Evolutionary conservation across 2,797 vertebrate species (phyloP).

Genomic region (Cuniculus paca): DNA sequence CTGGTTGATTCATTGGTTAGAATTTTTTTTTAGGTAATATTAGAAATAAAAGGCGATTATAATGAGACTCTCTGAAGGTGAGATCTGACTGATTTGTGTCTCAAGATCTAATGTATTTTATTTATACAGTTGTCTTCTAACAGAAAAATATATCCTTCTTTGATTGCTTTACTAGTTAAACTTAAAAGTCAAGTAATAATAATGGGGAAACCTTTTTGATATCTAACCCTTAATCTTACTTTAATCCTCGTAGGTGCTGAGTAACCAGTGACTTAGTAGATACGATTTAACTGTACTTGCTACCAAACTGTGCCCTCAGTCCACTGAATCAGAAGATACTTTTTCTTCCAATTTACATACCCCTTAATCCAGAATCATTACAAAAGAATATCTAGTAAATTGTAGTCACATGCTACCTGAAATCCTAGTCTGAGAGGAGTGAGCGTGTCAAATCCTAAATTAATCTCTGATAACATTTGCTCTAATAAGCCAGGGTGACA

Average conservation of each 20-base stretch:
- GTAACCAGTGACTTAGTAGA: slow-evolving; percentile 1
- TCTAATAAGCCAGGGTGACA: neutral
- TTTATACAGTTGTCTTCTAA: slow-evolving; percentile 48
- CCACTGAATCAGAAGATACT: slow-evolving; percentile 13
- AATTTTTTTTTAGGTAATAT: neutral
- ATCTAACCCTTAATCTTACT: slow-evolving; percentile 8
- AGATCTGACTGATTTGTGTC: neutral
- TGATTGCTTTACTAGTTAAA: slow-evolving; percentile 47
- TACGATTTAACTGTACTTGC: neutral
- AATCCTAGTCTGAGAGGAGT: slow-evolving; percentile 53
- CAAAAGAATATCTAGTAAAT: slow-evolving; percentile 42
- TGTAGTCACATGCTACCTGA: neutral
- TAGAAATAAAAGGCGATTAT: slow-evolving; percentile 40
- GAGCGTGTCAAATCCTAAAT: slow-evolving; percentile 16
- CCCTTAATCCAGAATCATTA: neutral
- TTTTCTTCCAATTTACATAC: slow-evolving; percentile 34
- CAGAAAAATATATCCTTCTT: slow-evolving; percentile 6
- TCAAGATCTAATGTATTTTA: slow-evolving; percentile 25
- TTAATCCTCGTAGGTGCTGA: neutral
- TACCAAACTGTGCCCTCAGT: neutral
- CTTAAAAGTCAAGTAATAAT: slow-evolving; percentile 1
- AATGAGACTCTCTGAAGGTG: slow-evolving; percentile 48
- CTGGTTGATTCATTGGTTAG: neutral
- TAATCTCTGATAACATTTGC: neutral
- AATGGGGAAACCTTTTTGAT: neutral